Evolutionary conservation across 2,113 vertebrate species (phyloP).

Genomic region (Cochlearius cochlearius): DNA sequence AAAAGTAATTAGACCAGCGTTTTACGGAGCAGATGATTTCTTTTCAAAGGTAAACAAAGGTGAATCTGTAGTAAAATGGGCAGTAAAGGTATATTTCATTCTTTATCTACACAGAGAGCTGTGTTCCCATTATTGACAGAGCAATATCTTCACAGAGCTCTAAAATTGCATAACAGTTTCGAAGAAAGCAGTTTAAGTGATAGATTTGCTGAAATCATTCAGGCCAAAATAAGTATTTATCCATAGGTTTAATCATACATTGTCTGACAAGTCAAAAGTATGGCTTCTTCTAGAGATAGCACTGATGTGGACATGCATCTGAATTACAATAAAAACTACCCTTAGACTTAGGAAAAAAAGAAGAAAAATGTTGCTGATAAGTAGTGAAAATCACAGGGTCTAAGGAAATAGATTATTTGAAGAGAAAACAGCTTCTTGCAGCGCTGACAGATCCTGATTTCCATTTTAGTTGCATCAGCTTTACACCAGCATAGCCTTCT

Average conservation of each 20-base stretch:
- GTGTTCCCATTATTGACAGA: not conserved
- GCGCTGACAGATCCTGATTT: not conserved
- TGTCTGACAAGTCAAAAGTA: not conserved
- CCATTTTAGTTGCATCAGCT: not conserved
- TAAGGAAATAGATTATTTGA: not conserved
- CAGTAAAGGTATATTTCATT: not conserved
- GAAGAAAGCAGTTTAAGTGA: not conserved
- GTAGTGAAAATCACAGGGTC: not conserved
- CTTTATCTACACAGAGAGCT: not conserved
- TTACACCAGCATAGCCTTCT: not conserved
- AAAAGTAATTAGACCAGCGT: not conserved
- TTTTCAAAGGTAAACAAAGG: constrained; percentile 38
- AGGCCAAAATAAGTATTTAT: not conserved
- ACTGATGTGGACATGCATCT: not conserved
- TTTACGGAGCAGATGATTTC: not conserved
- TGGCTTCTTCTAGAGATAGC: not conserved
- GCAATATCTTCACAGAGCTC: not conserved
- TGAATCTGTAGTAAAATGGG: not conserved
- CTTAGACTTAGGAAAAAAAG: not conserved
- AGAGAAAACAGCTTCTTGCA: not conserved
- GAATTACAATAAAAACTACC: not conserved
- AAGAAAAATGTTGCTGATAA: not conserved
- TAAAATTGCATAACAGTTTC: not conserved
- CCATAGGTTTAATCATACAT: not conserved
- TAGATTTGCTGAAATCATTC: not conserved